Conservation (phyloP, 2,797 vertebrate species). For the Sebastes matsubarae region DNA sequence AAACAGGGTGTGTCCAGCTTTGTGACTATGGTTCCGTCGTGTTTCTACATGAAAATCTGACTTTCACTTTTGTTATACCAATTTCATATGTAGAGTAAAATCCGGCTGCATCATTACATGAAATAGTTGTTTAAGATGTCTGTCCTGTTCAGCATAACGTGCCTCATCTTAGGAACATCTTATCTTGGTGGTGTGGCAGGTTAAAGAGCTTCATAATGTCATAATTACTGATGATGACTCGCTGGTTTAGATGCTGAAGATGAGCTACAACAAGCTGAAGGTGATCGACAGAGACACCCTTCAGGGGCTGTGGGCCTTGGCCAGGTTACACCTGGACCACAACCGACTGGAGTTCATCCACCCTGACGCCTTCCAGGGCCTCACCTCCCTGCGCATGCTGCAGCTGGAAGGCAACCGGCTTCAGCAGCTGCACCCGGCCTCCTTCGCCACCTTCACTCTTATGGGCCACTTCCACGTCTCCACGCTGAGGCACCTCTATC, state of each 20-base stretch:
- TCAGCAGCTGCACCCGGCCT: constrained; percentile 87
- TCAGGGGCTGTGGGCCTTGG: constrained; percentile 85
- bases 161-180: background rate
- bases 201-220: background rate
- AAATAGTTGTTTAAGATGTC: background rate
- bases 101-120: background rate
- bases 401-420: constrained; percentile 93
- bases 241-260: constrained; percentile 89
- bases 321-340: constrained; percentile 91
- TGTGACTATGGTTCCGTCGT: background rate
- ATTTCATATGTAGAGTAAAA: background rate
- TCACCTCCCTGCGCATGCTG: constrained; percentile 87
- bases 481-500: constrained; percentile 89
- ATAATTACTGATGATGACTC: background rate
- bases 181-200: too few species aligned
- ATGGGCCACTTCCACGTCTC: constrained; percentile 88
- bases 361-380: constrained; percentile 89
- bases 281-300: constrained; percentile 83
- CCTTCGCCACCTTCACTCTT: constrained; percentile 88
- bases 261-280: constrained; percentile 94
- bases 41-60: background rate
- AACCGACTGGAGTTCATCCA: constrained; percentile 91
- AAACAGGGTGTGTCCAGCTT: background rate
- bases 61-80: background rate
- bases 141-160: background rate